Percentiles rank a stretch among this genome's conserved stretches.
These are phyloP conservation scores for Malurus melanocephalus DNA, from an alignment of 2,113 vertebrate genomes.

Conservation along the genomic window DNA sequence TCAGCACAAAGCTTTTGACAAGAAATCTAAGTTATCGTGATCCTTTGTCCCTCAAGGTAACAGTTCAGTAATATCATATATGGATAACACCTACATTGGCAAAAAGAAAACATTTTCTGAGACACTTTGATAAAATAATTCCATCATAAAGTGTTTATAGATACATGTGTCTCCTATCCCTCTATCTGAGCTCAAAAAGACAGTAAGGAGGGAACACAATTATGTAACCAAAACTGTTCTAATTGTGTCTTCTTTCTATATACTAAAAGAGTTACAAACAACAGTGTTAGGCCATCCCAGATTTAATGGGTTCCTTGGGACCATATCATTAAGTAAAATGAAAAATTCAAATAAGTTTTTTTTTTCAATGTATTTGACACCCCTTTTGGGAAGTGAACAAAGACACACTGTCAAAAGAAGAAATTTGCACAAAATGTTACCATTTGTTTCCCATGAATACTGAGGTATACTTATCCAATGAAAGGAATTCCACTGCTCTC, in stretches of 20 bases:
- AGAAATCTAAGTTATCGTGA: neutral
- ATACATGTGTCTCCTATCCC: neutral
- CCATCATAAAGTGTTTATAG: neutral
- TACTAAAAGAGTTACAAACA: constrained; percentile 2
- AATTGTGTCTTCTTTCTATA: constrained; percentile 6
- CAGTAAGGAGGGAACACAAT: neutral
- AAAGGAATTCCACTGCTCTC: constrained; percentile 73
- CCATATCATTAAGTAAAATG: constrained; percentile 17
- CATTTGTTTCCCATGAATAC: constrained; percentile 63
- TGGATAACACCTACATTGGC: neutral
- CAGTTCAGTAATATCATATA: neutral
- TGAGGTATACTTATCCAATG: constrained; percentile 66
- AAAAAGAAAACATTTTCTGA: neutral
- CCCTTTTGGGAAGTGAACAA: constrained; percentile 69
- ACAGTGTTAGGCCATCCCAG: neutral
- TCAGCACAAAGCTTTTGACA: neutral
- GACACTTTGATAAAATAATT: neutral
- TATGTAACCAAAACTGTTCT: neutral
- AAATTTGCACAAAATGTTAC: constrained; percentile 72
- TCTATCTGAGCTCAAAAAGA: neutral
- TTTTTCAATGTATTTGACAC: constrained; percentile 68
- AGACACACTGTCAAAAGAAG: constrained; percentile 65
- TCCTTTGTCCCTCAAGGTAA: neutral
- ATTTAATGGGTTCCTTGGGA: constrained; percentile 14
- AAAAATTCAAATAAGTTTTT: constrained; percentile 56